phyloP scores from a whole-genome alignment of 2,113 vertebrate species.

The Tautogolabrus adspersus region DNA sequence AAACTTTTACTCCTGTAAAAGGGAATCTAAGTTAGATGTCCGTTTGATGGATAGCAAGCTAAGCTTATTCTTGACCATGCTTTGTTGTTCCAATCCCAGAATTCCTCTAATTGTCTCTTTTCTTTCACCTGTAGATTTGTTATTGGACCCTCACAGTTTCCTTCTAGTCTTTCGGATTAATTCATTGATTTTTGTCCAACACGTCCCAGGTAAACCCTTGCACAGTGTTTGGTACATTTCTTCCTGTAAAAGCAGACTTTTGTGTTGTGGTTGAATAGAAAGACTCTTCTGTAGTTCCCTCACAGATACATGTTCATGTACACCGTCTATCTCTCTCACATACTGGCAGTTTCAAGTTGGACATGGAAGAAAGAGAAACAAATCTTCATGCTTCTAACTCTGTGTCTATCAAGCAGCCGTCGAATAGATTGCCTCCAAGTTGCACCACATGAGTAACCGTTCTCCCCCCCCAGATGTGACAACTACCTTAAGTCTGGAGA shows the following conservation, averaged over 20 bases:
- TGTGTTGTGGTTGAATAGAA: slow-evolving; percentile 28
- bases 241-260: slow-evolving; percentile 22
- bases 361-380: slow-evolving; percentile 30
- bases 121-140: slow-evolving; percentile 29
- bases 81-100: slow-evolving; percentile 16
- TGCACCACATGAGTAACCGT: slow-evolving; percentile 69
- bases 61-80: background rate
- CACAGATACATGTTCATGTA: slow-evolving; percentile 15
- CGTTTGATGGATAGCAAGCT: slow-evolving; percentile 19
- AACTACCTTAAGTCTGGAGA: slow-evolving; percentile 59
- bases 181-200: slow-evolving; percentile 59
- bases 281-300: slow-evolving; percentile 8
- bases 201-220: slow-evolving; percentile 6
- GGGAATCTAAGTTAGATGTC: background rate
- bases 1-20: background rate
- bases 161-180: slow-evolving; percentile 38
- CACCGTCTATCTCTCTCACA: background rate
- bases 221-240: slow-evolving; percentile 1
- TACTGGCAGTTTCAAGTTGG: slow-evolving; percentile 19
- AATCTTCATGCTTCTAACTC: slow-evolving; percentile 36
- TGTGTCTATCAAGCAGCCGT: slow-evolving; percentile 35
- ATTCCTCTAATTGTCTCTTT: slow-evolving; percentile 44
- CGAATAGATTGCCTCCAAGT: slow-evolving; percentile 68
- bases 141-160: slow-evolving; percentile 12
- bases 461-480: slow-evolving; percentile 53